Conservation (phyloP, 2,113 vertebrate species). For the Mormyrus iriodes region DNA sequence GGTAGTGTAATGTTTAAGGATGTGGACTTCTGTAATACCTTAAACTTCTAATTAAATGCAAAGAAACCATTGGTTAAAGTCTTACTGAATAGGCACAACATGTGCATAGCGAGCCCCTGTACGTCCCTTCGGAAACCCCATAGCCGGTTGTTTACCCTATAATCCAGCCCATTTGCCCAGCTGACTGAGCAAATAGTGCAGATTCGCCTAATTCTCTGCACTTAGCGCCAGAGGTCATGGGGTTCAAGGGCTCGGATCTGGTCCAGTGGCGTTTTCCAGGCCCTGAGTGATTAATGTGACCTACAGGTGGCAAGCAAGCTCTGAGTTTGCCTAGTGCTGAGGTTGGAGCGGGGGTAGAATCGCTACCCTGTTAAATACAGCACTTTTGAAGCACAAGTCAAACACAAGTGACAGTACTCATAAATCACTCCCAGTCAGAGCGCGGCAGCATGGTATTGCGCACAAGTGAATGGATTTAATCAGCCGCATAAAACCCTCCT, state of each 20-base stretch:
- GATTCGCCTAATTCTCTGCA: not conserved
- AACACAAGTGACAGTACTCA: slow-evolving; percentile 49
- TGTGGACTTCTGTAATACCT: not conserved
- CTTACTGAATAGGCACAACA: not conserved
- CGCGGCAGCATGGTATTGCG: slow-evolving; percentile 31
- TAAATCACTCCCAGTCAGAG: slow-evolving; percentile 54
- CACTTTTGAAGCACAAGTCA: slow-evolving; percentile 47
- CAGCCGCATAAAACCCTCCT: slow-evolving; percentile 47
- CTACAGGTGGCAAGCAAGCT: slow-evolving; percentile 4
- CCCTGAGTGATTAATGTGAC: slow-evolving; percentile 27
- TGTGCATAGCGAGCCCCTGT: not conserved
- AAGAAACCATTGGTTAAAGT: not conserved
- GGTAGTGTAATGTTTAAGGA: not conserved
- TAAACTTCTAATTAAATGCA: not conserved
- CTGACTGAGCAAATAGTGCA: not conserved
- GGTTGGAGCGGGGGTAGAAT: slow-evolving; percentile 32
- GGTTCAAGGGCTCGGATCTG: slow-evolving; percentile 15
- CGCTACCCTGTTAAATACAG: slow-evolving; percentile 43
- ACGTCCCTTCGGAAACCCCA: not conserved
- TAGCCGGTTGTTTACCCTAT: slow-evolving; percentile 13
- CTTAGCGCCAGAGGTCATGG: slow-evolving; percentile 10
- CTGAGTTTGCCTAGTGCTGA: slow-evolving; percentile 6
- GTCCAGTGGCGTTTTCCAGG: not conserved
- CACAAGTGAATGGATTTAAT: slow-evolving; percentile 49
- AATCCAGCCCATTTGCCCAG: slow-evolving; percentile 1